These are phyloP conservation scores for Drusus annulatus DNA, from an alignment of 1,140 invertebrate genomes.

Conservation along the genomic window DNA sequence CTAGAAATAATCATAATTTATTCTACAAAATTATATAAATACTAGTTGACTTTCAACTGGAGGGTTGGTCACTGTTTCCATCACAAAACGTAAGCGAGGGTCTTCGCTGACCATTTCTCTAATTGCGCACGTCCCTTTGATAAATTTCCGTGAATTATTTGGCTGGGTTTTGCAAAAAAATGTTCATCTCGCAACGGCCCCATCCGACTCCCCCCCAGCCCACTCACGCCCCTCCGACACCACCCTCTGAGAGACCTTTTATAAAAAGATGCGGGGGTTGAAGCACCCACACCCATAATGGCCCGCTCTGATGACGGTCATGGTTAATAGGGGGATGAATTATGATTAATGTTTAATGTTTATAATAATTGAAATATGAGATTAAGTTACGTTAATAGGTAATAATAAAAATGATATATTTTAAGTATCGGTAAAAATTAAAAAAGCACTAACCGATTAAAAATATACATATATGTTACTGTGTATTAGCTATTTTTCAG, in stretches of 20 bases:
- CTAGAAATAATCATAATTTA: no score
- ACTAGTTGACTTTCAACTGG: not conserved
- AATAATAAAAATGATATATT: no score
- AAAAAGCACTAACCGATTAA: no score
- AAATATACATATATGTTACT: no score
- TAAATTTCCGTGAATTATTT: slow-evolving; percentile 54
- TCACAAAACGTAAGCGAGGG: slow-evolving; percentile 45
- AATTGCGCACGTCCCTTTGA: slow-evolving; percentile 58
- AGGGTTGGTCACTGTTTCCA: slow-evolving; percentile 27
- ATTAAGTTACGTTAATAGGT: no score
- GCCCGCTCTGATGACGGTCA: not conserved
- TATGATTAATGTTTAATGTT: no score
- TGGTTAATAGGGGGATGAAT: no score
- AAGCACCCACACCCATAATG: not conserved
- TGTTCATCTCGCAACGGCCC: slow-evolving; percentile 35
- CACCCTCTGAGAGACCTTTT: not conserved
- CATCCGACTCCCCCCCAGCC: not conserved
- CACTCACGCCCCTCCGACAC: no score
- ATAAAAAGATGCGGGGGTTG: not conserved
- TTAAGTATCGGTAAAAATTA: no score
- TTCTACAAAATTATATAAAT: no score
- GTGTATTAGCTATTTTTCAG: no score
- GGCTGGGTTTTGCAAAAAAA: slow-evolving; percentile 46
- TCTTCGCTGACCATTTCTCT: slow-evolving; percentile 55
- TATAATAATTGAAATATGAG: no score